These are phyloP conservation scores for Stomorhina lunata DNA, from an alignment of 2,888 invertebrate genomes.

Conservation along the genomic window DNA sequence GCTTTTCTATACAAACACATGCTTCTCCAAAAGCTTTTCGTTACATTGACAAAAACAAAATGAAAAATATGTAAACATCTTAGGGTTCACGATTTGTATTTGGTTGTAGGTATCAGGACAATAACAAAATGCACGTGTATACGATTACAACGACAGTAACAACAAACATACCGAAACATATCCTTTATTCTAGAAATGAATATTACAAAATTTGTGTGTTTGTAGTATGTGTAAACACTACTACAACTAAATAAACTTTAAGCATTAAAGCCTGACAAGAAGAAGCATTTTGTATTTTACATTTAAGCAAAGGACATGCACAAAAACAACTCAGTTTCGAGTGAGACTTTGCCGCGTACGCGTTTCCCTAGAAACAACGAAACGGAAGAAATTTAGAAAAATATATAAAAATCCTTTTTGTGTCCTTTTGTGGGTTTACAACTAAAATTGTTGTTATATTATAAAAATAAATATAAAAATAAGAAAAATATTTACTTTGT, in stretches of 20 bases:
- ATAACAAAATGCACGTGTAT: slow-evolving; percentile 56
- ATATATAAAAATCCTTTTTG: not conserved
- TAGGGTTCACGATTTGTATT: slow-evolving; percentile 17
- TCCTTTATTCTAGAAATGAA: not conserved
- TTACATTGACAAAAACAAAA: slow-evolving; percentile 19
- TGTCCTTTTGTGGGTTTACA: not conserved
- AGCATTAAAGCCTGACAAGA: not conserved
- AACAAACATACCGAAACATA: slow-evolving; percentile 3
- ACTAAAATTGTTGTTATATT: not conserved
- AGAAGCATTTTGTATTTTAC: not conserved
- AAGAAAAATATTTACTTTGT: not conserved
- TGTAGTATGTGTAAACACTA: not conserved
- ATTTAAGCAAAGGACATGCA: slow-evolving; percentile 59
- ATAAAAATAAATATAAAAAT: not conserved
- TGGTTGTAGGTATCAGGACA: not conserved
- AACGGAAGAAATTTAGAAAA: slow-evolving; percentile 11
- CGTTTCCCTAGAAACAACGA: slow-evolving; percentile 26
- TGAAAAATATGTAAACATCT: slow-evolving; percentile 26
- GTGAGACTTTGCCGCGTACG: slow-evolving; percentile 63
- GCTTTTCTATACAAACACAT: slow-evolving; percentile 38
- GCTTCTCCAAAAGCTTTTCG: slow-evolving; percentile 33
- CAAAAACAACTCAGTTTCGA: slow-evolving; percentile 67
- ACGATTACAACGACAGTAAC: not conserved
- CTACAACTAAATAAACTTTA: not conserved
- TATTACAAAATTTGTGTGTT: not conserved